phyloP scores from a whole-genome alignment of 2,888 invertebrate species.

The Ochropleura leucogaster region DNA sequence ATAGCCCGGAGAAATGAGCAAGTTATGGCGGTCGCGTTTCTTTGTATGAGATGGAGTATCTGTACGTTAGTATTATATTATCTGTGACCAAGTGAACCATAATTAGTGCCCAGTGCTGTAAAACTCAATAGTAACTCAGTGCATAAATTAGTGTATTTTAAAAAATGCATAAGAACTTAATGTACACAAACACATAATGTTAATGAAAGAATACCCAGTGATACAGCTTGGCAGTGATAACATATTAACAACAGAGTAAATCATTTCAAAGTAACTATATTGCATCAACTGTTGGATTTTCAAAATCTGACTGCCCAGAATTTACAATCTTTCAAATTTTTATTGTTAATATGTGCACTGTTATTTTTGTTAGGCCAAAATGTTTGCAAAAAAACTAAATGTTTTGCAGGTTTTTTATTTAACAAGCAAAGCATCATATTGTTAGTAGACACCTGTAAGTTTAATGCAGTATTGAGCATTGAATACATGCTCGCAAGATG shows the following conservation, averaged over 20 bases:
- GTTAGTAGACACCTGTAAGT: slow-evolving; percentile 90
- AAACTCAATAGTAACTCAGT: slow-evolving; percentile 66
- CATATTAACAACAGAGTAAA: neutral
- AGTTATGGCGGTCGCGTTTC: no score
- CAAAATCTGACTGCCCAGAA: neutral
- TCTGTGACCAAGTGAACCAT: slow-evolving; percentile 55
- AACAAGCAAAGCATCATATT: slow-evolving; percentile 33
- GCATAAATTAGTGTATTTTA: slow-evolving; percentile 46
- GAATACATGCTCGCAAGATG: slow-evolving; percentile 93
- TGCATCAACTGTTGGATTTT: neutral
- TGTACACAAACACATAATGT: neutral
- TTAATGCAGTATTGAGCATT: slow-evolving; percentile 96
- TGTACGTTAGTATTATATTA: no score
- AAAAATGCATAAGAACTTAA: slow-evolving; percentile 5
- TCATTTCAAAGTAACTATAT: neutral
- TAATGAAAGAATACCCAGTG: neutral
- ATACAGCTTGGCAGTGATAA: neutral
- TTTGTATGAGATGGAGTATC: no score
- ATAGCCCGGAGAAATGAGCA: no score
- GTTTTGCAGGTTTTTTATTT: neutral
- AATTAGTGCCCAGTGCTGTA: slow-evolving; percentile 70
- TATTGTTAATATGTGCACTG: neutral
- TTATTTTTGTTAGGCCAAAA: neutral
- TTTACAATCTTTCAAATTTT: neutral
- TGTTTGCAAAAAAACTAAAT: neutral